These are phyloP conservation scores for Drosophila monieri DNA, from an alignment of 2,888 invertebrate species.

Conservation along the genomic window DNA sequence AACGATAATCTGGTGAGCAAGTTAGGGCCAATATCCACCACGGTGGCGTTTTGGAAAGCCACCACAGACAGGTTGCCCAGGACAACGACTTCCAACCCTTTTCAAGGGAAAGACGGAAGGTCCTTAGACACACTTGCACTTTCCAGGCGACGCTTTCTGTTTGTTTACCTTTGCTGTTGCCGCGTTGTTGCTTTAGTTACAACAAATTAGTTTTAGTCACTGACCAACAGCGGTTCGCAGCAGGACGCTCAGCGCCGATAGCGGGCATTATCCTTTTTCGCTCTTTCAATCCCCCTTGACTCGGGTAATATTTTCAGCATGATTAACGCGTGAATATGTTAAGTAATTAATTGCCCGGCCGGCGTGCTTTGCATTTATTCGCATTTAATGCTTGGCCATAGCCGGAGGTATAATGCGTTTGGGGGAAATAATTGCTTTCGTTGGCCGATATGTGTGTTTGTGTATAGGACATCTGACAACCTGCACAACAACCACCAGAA, in stretches of 20 bases:
- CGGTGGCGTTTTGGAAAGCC: slow-evolving; percentile 29
- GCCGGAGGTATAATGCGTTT: slow-evolving; percentile 31
- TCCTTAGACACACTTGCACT: slow-evolving; percentile 62
- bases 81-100: slow-evolving; percentile 31
- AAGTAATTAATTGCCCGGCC: slow-evolving; percentile 59
- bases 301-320: slow-evolving; percentile 50
- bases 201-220: slow-evolving; percentile 57
- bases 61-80: slow-evolving; percentile 49
- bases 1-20: slow-evolving; percentile 64
- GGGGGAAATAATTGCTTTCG: slow-evolving; percentile 39
- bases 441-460: neutral
- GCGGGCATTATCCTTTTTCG: neutral
- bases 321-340: slow-evolving; percentile 68
- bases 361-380: slow-evolving; percentile 21
- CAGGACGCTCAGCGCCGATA: slow-evolving; percentile 19
- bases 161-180: slow-evolving; percentile 48
- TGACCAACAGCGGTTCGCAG: slow-evolving; percentile 52
- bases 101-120: neutral
- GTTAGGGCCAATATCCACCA: neutral
- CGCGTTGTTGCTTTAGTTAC: slow-evolving; percentile 67
- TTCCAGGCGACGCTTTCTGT: slow-evolving; percentile 56
- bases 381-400: slow-evolving; percentile 23
- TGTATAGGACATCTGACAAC: slow-evolving; percentile 15
- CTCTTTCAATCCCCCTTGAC: neutral
- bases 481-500: slow-evolving; percentile 3